Evolutionary conservation across 2,888 invertebrate species (phyloP).

Genomic region (Morinoia aosen): DNA sequence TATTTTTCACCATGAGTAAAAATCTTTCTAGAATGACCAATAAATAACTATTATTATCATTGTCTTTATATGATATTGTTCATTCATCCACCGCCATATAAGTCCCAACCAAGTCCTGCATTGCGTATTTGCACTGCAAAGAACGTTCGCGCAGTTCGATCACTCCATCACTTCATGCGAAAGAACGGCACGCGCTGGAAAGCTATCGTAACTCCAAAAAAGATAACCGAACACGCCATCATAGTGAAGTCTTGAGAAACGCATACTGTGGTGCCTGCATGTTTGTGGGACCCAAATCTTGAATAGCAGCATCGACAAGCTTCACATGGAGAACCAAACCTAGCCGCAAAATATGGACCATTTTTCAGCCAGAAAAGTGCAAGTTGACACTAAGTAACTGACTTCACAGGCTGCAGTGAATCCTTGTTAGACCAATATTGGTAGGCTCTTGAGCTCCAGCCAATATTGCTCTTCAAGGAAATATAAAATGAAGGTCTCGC

Average conservation of each 20-base stretch:
- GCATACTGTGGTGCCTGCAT: not conserved
- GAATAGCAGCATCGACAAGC: not conserved
- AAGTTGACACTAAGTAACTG: constrained; percentile 35
- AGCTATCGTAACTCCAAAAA: too few relatives aligned
- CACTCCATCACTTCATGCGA: not conserved
- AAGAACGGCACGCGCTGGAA: not conserved
- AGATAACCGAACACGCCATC: too few relatives aligned
- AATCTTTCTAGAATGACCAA: too few relatives aligned
- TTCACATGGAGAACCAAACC: not conserved
- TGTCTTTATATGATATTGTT: too few relatives aligned
- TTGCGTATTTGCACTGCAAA: not conserved
- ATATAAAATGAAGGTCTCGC: constrained; percentile 24
- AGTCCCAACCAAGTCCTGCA: not conserved
- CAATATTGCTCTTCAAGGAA: constrained; percentile 14
- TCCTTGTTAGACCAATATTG: constrained; percentile 41
- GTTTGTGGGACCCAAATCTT: not conserved
- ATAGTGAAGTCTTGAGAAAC: not conserved
- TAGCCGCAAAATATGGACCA: not conserved
- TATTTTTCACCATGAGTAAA: too few relatives aligned
- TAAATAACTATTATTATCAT: too few relatives aligned
- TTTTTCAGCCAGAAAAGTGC: not conserved
- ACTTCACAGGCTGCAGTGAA: not conserved
- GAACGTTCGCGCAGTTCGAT: not conserved
- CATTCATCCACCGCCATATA: not conserved
- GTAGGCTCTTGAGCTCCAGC: not conserved